Conservation (phyloP, 2,888 invertebrate genomes). For the Venusia cambrica region DNA sequence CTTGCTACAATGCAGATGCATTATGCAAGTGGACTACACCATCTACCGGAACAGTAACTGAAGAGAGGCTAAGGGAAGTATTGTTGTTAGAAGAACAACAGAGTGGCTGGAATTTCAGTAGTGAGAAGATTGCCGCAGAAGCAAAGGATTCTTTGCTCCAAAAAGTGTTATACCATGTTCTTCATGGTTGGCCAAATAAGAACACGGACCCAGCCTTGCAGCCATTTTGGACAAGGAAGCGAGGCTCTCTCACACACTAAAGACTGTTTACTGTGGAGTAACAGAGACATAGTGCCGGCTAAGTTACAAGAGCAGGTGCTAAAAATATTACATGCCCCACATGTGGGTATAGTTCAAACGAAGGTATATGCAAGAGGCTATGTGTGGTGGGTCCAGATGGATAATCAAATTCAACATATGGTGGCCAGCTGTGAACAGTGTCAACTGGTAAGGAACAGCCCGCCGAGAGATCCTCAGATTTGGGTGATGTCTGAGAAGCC, state of each 20-base stretch:
- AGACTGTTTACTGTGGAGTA: constrained; percentile 6
- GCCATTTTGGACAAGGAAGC: not conserved
- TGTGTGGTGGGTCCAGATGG: constrained; percentile 28
- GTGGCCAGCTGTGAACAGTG: too few relatives aligned
- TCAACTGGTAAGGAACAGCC: constrained; percentile 9
- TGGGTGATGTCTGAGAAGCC: constrained; percentile 17
- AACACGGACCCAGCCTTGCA: too few relatives aligned
- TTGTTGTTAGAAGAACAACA: too few relatives aligned
- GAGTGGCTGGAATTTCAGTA: too few relatives aligned
- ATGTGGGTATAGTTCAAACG: constrained; percentile 26
- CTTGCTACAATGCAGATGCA: constrained; percentile 10
- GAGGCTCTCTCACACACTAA: constrained; percentile 8
- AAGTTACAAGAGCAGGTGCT: constrained; percentile 1
- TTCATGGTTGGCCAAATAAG: not conserved
- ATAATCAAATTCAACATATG: constrained; percentile 12
- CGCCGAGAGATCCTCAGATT: constrained; percentile 5
- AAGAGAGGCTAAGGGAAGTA: not conserved
- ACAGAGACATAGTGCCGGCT: constrained; percentile 4
- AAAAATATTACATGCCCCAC: constrained; percentile 8
- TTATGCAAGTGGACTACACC: constrained; percentile 12
- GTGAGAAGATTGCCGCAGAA: not conserved
- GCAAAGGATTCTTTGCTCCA: not conserved
- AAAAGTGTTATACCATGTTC: not conserved
- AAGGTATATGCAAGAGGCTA: constrained; percentile 27
- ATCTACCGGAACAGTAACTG: not conserved